Conservation (phyloP, 2,888 invertebrate genomes). For the Autographa gamma region DNA sequence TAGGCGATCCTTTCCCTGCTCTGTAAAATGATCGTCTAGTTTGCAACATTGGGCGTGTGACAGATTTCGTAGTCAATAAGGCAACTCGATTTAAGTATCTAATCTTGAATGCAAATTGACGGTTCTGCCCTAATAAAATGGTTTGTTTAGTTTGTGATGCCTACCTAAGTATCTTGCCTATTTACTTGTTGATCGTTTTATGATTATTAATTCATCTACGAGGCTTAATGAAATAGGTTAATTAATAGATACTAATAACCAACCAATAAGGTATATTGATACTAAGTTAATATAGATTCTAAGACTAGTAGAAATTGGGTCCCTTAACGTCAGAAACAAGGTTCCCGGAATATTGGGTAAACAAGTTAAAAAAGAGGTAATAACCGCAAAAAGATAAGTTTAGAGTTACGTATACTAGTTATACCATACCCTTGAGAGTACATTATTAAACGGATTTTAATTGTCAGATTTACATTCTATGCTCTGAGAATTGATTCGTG, state of each 20-base stretch:
- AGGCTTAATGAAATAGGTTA: too few species aligned
- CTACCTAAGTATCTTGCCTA: neutral
- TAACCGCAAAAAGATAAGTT: neutral
- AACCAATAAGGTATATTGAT: too few species aligned
- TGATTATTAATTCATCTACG: too few species aligned
- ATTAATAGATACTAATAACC: too few species aligned
- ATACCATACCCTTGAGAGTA: neutral
- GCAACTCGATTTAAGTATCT: neutral
- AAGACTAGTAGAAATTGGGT: too few species aligned
- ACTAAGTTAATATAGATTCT: too few species aligned
- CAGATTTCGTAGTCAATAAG: slow-evolving; percentile 48
- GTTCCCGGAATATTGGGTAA: too few species aligned
- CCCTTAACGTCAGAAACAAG: too few species aligned
- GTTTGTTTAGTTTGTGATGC: neutral
- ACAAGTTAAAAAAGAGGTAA: too few species aligned
- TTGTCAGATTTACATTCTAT: neutral
- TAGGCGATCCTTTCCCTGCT: slow-evolving; percentile 66
- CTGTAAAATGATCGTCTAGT: slow-evolving; percentile 65
- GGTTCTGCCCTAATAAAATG: neutral
- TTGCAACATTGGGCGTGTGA: slow-evolving; percentile 65
- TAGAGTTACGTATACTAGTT: too few species aligned
- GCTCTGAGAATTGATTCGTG: neutral
- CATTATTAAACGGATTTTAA: neutral
- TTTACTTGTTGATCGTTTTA: too few species aligned
- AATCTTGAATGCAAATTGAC: neutral